Evolutionary conservation across 2,113 vertebrate species (phyloP), one percentile per base, ranked within the genome.

Genomic region (Sphaerodactylus townsendi): DNA sequence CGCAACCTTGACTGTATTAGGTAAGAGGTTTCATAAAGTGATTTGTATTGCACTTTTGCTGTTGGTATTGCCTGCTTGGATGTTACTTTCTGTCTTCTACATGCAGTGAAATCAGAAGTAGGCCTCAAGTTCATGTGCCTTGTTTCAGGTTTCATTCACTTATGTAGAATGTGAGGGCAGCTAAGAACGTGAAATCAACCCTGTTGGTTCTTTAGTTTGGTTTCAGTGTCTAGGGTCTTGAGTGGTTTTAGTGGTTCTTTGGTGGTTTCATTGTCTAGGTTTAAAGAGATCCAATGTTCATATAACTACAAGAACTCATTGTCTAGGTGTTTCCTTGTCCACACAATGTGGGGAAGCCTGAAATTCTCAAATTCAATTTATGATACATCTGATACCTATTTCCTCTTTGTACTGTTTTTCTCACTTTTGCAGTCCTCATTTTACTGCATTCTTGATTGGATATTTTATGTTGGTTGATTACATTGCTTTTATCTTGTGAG

Each of bases 1-100:
- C 0, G 97, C 96, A 19, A 96, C 96, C 0, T 93, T 97, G 17
- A 96, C 95, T 0, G 96, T 97, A 72, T 76, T 97, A 68, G 97
- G 97, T 97, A 23, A 9, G 4, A 71, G n/a, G 4, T 28, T 37
- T 8, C 8, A 71, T 62, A 46, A 21, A 21, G 44, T 28, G 5
- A 25, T 78, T 59, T 28, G 25, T 7, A 65, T 46, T 39, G 35
- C 30, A 48, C 17, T 3, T 50, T 77, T 19, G 46, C 23, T 25
- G 2, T 64, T 72, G 39, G 23, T 23, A 35, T 44, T 33, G 37
- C 68, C 50, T 53, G 28, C n/a, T 72, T 64, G 28, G 6, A 46
- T 44, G 14, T 8, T 37, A 28, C 10, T 44, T 15, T 5, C 39
- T 77, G 33, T 35, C 33, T 35, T 35, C 33, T 69, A 35, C 3